Evolutionary conservation across 2,113 vertebrate species (phyloP), one percentile per base, ranked within the genome.

Genomic region (Lichenostomus cassidix): DNA sequence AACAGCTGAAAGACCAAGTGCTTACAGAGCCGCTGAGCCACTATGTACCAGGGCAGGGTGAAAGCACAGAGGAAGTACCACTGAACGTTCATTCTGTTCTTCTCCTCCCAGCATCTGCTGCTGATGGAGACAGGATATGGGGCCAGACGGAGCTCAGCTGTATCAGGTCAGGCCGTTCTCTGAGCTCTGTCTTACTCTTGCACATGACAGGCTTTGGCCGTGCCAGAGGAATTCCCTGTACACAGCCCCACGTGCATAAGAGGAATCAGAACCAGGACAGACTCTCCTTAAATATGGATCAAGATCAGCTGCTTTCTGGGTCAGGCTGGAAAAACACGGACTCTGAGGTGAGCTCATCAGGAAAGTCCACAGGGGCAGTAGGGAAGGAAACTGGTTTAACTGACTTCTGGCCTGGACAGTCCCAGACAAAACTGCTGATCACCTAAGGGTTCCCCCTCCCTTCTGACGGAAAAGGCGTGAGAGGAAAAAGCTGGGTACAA

Each of bases 231-330:
- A 91, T 79, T 87, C 94, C 92, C 84, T 1, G 5, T 24, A 81
- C 11, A 27, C 77, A 35, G 73, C n/a, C 77, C 70, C 27, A 90
- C 0, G 1, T 7, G 7, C 7, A 2, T 2, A 9, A 27, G 33
- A 55, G 44, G 59, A 90, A 88, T 62, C 27, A 0, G 94, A 95
- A 92, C 82, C 92, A 96, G 95, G 95, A 79, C 94, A 92, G 58
- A 21, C 58, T 23, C 59, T 58, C 91, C 85, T 76, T 41, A 78
- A 92, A 68, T 37, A 60, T 17, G 75, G 94, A 83, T 60, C 67
- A 55, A 77, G 69, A 92, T 74, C 73, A 81, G 79, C 81, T 74
- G 33, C 59, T 93, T 96, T 92, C 89, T 88, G 91, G 95, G 95
- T 88, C 94, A 90, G 68, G 85, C 75, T 77, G 85, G 49, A 85